Evolutionary conservation across 1,140 invertebrate species (phyloP), one percentile per base, ranked within the genome.

Genomic region (Drosophila hydei): DNA sequence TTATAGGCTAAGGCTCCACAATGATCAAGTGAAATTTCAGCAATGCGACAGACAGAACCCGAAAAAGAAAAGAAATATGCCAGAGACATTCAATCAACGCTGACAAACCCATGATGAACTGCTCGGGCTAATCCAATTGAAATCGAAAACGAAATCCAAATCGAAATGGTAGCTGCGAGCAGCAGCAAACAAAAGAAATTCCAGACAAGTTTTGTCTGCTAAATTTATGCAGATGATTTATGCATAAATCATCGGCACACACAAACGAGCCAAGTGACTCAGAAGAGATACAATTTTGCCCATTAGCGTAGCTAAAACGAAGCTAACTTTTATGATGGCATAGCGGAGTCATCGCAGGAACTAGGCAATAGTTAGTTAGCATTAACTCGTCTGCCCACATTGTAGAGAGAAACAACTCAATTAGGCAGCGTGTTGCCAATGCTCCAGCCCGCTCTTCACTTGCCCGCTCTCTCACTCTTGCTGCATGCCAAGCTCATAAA

Each of bases 161-260:
- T 42, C 67, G 59, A 79, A 62, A 70, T 33, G 43, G 38, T 42
- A 40, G 36, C 55, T 61, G 27, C 27, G 52, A 36, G 18, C 1
- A n/a, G 19, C 18, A 25, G 45, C 12, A 78, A 63, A 81, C 83
- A 88, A 88, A 83, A 42, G 78, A 88, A 88, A 88, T 88, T 88
- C 83, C 83, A 65, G 61, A 16, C 67, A 47, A 50, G 40, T 75
- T 63, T 43, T 50, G 38, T 56, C 30, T 25, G 18, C 48, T 63
- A 77, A 88, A 88, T 88, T 88, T 88, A 88, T 88, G 83, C 83
- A 88, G 83, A 88, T 88, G 83, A 88, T 88, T 88, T 88, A 88
- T 88, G 83, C 64, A 62, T 67, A 56, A 71, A 63, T 61, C 58
- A 71, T 25, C 42, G 19, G 33, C 33, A 54, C 21, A 38, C 33